Evolutionary conservation across 2,113 vertebrate genomes (phyloP).

Genomic region (Anguilla rostrata): DNA sequence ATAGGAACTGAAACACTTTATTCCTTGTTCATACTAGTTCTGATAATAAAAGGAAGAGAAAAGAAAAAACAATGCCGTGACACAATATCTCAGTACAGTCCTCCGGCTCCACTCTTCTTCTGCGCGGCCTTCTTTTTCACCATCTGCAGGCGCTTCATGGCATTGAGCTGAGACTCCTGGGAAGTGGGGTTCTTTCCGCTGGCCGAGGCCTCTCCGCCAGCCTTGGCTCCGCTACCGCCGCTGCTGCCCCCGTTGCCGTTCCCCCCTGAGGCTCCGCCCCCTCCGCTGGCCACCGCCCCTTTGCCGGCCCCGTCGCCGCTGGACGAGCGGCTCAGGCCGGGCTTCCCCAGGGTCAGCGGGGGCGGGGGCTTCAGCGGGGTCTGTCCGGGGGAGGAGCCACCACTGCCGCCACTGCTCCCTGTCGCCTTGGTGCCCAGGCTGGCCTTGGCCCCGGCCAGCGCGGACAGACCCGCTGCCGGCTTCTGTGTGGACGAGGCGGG

Average conservation of each 20-base stretch:
- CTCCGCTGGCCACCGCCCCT: conserved; percentile 54
- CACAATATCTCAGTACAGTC: background rate
- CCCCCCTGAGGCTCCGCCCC: conserved; percentile 54
- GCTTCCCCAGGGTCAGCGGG: conserved; percentile 88
- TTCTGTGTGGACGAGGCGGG: conserved; percentile 78
- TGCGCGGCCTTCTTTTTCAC: conserved; percentile 98
- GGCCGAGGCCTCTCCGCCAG: conserved; percentile 48
- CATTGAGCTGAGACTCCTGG: conserved; percentile 94
- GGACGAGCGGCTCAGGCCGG: conserved; percentile 82
- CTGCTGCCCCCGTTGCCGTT: conserved; percentile 55
- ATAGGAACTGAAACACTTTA: background rate
- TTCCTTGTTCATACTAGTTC: background rate
- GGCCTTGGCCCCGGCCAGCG: conserved; percentile 77
- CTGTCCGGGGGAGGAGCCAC: conserved; percentile 61
- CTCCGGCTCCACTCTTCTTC: conserved; percentile 70
- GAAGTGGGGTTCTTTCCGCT: conserved; percentile 87
- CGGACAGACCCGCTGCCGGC: conserved; percentile 79
- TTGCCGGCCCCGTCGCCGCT: conserved; percentile 87
- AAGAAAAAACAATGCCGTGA: background rate
- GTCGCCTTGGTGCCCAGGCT: conserved; percentile 77
- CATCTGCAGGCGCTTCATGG: conserved; percentile 93
- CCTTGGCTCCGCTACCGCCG: conserved; percentile 71
- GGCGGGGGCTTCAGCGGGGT: conserved; percentile 81
- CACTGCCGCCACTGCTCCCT: conserved; percentile 47
- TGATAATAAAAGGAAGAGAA: background rate